Base-by-base conservation (phyloP, 2,113 vertebrate genomes). In the Puntigrus tetrazona region DNA sequence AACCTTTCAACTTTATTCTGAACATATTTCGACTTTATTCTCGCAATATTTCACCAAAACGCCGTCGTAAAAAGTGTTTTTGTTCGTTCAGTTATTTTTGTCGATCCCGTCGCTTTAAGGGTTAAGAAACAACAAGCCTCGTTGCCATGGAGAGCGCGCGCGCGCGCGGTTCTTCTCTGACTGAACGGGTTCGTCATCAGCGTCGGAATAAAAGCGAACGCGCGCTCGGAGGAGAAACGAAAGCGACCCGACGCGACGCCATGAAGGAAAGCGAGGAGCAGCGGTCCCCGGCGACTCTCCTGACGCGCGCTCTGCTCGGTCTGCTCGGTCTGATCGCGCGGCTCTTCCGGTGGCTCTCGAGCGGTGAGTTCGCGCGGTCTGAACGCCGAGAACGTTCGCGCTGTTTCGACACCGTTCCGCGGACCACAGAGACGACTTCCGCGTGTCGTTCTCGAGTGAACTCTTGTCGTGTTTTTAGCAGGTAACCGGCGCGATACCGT, bases 391-490 rank as follows among this genome's bases (percentile, higher is more conserved):
- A 29, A 29, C 27, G 22, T 43, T 25, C 3, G 61, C 7, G 29
- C 34, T 29, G 52, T 55, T 55, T 22, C 18, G 20, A 27, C 7
- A 14, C 34, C 16, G 52, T 55, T 55, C 8, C 18, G 20, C 47
- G 14, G 14, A n/a, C n/a, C 3, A 18, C 16, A n/a, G 22, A n/a
- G 52, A 57, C 22, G 0, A 14, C 57, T 27, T 61, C n/a, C 9
- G n/a, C 9, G 0, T 25, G 9, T 45, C 43, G 45, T 20, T 52
- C 16, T 52, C 7, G 45, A 4, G 45, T 1, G 4, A 14, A 47
- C 45, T 47, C 18, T 65, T 11, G 4, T 16, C 25, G 69, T 50
- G 75, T 78, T 8, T 77, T 70, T 27, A 18, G 4, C 87, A 93
- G 92, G 92, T 91, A 34, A 67, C 22, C n/a, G n/a, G n/a, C n/a